Conservation (phyloP, 2,113 vertebrate species). For the Lipotes vexillifer region DNA sequence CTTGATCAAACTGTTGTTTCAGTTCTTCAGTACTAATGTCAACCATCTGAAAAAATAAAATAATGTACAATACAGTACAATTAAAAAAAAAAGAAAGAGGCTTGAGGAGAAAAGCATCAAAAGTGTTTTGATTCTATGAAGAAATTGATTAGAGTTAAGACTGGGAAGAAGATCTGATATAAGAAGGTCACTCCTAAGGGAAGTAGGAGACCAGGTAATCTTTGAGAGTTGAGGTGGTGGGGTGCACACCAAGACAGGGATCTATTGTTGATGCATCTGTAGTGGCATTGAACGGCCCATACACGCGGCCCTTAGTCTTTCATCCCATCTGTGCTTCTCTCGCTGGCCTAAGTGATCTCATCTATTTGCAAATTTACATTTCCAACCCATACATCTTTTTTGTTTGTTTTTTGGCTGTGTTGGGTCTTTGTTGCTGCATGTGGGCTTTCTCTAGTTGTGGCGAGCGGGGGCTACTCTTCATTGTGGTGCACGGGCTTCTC, state of each 20-base stretch:
- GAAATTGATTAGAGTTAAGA: neutral
- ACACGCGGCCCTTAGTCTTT: neutral
- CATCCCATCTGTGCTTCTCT: neutral
- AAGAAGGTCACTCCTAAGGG: neutral
- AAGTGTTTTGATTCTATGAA: neutral
- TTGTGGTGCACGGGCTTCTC: too few relatives aligned
- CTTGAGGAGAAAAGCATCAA: neutral
- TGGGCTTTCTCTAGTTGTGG: too few relatives aligned
- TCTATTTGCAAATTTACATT: neutral
- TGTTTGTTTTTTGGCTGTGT: too few relatives aligned
- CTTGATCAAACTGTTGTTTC: constrained; percentile 92
- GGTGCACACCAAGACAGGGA: neutral
- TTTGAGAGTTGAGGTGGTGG: neutral
- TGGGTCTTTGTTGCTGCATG: too few relatives aligned
- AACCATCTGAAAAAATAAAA: constrained; percentile 82
- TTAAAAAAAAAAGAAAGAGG: neutral
- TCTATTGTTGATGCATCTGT: neutral
- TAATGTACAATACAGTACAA: neutral
- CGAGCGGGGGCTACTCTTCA: too few relatives aligned
- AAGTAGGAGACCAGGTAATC: neutral
- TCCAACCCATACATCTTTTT: neutral
- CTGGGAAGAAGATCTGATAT: neutral
- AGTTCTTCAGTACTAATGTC: constrained; percentile 89
- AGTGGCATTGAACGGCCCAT: neutral
- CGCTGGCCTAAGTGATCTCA: neutral